These are phyloP conservation scores for Cephus sareptanus DNA, from an alignment of 2,888 invertebrate genomes.

Conservation along the genomic window DNA sequence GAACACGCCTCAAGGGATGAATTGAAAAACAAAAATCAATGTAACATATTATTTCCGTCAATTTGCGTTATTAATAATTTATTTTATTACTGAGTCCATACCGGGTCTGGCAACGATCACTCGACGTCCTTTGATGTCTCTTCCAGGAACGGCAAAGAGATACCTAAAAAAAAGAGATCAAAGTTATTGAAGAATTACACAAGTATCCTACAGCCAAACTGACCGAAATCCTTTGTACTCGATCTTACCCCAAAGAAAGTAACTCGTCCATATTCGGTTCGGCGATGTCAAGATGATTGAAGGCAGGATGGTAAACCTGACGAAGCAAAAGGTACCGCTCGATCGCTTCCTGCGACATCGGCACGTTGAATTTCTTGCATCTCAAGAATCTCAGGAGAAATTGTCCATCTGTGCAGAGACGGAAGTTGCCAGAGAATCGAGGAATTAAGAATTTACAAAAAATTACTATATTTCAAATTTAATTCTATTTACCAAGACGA, in stretches of 20 bases:
- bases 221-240: neutral
- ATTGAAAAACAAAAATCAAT: neutral
- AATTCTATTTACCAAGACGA: constrained; percentile 71
- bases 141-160: constrained; percentile 81
- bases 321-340: constrained; percentile 82
- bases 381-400: constrained; percentile 82
- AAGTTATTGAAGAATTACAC: neutral
- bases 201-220: constrained; percentile 6
- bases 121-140: constrained; percentile 79
- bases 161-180: constrained; percentile 69
- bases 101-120: constrained; percentile 83
- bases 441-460: neutral
- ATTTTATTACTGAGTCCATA: constrained; percentile 58
- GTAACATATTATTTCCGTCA: neutral
- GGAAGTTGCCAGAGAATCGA: neutral
- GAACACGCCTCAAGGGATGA: constrained; percentile 73
- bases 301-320: constrained; percentile 81
- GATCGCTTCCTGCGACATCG: constrained; percentile 81
- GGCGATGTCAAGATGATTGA: constrained; percentile 78
- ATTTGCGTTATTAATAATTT: constrained; percentile 6
- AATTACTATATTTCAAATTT: neutral
- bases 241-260: constrained; percentile 74
- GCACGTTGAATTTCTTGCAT: constrained; percentile 84
- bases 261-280: constrained; percentile 79
- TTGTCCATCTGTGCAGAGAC: constrained; percentile 70